Base-by-base conservation (phyloP, 2,888 invertebrate species). In the Lypha dubia region DNA sequence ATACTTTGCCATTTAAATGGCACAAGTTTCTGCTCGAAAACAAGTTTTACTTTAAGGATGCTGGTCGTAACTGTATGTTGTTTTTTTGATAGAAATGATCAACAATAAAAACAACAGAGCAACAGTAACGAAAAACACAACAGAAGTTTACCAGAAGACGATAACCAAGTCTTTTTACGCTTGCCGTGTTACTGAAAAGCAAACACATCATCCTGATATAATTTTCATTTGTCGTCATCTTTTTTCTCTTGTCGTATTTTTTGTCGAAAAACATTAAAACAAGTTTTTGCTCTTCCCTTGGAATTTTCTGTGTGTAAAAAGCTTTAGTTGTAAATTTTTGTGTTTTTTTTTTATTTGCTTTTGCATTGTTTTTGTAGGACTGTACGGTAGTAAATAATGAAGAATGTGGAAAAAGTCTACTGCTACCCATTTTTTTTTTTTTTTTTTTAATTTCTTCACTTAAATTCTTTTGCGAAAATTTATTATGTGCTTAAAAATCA, bases 21-120 rank as follows among this genome's bases (percentile, higher is more conserved):
- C 85, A 88, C 85, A 24, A 58, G 9, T 35, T 46, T 46, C 11
- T 49, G 44, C 20, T 88, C 86, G 49, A 65, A 63, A 85, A 51
- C 28, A 58, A 56, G 28, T 22, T 53, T 11, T 58, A 41, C 28
- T 60, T 77, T 17, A 83, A 41, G 60, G 60, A 63, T 79, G 79
- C 79, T 79, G 84, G 84, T 56, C 77, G 63, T 68, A 77, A 70
- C 68, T 86, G 63, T 87, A 24, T 77, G 56, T 58, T 51, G 20
- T 44, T 32, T 44, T 28, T 44, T 58, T 20, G 38, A 3, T 53
- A 44, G 32, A 65, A 75, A 83, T 63, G 79, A 83, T 87, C 88
- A 89, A 88, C 87, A 88, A 87, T 86, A 89, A 88, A 88, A 89
- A 88, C 88, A 88, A n/a, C n/a, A 87, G 85, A 89, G 28, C 73